These are phyloP conservation scores for Falco berigora DNA, from an alignment of 2,797 vertebrate species.

Conservation along the genomic window DNA sequence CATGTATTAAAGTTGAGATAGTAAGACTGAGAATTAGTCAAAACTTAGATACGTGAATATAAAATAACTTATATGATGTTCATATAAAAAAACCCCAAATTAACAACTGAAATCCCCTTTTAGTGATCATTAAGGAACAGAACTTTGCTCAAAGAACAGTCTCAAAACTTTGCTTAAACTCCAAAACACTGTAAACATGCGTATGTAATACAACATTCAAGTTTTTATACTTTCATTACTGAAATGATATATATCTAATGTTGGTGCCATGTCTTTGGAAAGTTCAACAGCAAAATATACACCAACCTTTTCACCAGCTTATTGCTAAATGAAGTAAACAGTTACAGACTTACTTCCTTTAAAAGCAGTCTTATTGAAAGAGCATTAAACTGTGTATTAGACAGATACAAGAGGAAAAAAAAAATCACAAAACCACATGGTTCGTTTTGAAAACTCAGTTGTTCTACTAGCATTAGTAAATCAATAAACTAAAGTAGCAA, in stretches of 20 bases:
- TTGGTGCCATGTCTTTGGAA: background rate
- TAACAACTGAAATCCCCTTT: background rate
- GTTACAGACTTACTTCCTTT: background rate
- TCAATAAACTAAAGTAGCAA: background rate
- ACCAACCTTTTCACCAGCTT: background rate
- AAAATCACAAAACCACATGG: background rate
- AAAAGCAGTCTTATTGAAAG: background rate
- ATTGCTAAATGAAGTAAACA: background rate
- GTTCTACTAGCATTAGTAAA: background rate
- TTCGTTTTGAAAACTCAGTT: background rate
- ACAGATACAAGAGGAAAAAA: background rate
- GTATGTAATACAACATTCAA: background rate
- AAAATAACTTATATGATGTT: background rate
- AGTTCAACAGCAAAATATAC: background rate
- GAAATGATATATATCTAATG: background rate
- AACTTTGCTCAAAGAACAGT: background rate
- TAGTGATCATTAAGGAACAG: background rate
- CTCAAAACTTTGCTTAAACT: background rate
- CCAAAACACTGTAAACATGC: background rate
- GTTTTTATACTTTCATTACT: background rate
- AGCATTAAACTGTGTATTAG: background rate
- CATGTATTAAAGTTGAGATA: background rate
- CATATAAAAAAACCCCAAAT: accelerated
- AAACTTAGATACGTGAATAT: background rate
- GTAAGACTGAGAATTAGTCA: background rate